Conservation (phyloP, 1,140 invertebrate species). For the Aphis craccivora region DNA sequence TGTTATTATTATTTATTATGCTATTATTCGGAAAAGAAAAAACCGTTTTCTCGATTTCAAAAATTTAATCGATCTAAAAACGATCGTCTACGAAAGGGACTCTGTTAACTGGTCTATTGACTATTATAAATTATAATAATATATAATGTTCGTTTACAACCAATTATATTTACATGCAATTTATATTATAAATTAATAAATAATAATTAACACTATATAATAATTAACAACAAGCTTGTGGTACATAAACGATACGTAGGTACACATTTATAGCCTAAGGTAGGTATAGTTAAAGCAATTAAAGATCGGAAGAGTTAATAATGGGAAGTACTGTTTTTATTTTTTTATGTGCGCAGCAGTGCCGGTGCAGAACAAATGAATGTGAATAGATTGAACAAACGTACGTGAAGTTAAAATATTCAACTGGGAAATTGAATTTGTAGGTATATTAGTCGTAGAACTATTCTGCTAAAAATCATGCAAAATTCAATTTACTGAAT, state of each 20-base stretch:
- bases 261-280: not conserved
- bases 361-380: not conserved
- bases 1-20: not conserved
- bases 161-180: no score
- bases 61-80: not conserved
- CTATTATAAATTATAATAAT: not conserved
- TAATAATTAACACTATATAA: no score
- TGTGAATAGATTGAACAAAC: not conserved
- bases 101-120: not conserved
- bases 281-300: not conserved
- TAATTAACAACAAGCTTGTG: not conserved
- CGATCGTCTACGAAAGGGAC: not conserved
- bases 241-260: not conserved
- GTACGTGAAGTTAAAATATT: not conserved
- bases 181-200: no score
- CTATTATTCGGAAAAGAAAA: not conserved
- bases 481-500: no score
- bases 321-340: not conserved
- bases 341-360: not conserved
- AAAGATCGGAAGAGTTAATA: not conserved
- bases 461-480: no score
- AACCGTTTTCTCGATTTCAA: not conserved
- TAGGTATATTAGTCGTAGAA: not conserved
- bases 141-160: not conserved
- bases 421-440: not conserved